Base-by-base conservation (phyloP, 2,113 vertebrate genomes). In the Myotis lucifugus region DNA sequence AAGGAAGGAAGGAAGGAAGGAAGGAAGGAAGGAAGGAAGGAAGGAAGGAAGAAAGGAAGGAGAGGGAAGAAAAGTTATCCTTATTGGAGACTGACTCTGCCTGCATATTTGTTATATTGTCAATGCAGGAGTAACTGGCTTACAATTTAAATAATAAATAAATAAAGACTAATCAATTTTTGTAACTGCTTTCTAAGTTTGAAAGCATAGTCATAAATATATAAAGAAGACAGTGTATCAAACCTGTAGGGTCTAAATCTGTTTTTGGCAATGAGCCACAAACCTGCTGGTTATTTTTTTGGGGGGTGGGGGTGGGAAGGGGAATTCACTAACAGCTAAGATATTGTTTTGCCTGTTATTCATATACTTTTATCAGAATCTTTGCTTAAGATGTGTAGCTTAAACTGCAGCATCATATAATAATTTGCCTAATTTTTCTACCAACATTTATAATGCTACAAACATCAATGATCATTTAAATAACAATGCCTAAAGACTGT, bases 391-490 rank as follows among this genome's bases (percentile, higher is more conserved):
- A 40, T 66, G 0, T 61, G 1, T 78, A 34, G 56, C 23, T 73
- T 73, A 79, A 93, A 67, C 6, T 15, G 15, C 23, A 77, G n/a
- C 5, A 27, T 87, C 34, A 56, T 59, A 25, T 40, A 69, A 50
- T 46, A 87, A 46, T 90, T 82, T 86, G 19, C 40, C 88, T 86
- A 72, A 67, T 40, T 87, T 92, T 83, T 86, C 69, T 73, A 76
- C n/a, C 50, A 91, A 76, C 69, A 37, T 7, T 90, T 93, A 87
- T 14, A 78, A 78, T 64, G 54, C 90, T 64, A 83, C 40, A 81
- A 77, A 79, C 42, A 8, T 67, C 56, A 87, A 54, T 69, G 64
- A 76, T 78, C 8, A 79, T 94, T 93, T 46, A 76, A n/a, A 76
- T 88, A 56, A 73, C 70, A 76, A 77, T 56, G 5, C 4, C 37